phyloP scores from a whole-genome alignment of 2,888 invertebrate genomes.

The Callyntrura sp. region DNA sequence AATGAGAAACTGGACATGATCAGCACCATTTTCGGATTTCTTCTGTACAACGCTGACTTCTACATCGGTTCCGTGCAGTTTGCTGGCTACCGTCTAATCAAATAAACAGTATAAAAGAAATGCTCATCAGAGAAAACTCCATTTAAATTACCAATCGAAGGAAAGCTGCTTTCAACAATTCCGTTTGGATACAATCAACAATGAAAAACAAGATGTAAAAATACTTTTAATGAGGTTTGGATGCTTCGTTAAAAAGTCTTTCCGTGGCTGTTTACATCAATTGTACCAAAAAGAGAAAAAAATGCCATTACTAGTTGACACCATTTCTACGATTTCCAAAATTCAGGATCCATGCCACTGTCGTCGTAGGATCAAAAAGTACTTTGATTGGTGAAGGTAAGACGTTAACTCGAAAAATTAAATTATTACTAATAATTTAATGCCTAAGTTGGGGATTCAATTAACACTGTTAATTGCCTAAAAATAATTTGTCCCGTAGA shows the following conservation, averaged over 20 bases:
- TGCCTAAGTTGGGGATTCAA: no score
- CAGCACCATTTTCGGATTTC: conserved; percentile 91
- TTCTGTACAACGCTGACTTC: conserved; percentile 95
- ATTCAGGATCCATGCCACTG: no score
- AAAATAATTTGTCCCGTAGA: no score
- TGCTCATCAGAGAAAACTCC: not conserved
- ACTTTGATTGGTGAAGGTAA: no score
- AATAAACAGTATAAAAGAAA: not conserved
- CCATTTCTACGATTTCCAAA: no score
- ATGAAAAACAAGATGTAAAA: not conserved
- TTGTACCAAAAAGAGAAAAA: no score
- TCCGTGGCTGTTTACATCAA: no score
- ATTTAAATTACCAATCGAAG: not conserved
- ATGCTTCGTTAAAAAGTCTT: not conserved
- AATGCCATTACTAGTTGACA: no score
- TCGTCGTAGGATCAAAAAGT: no score
- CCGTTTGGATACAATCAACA: not conserved
- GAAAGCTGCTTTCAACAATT: not conserved
- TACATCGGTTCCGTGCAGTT: conserved; percentile 96
- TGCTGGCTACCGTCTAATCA: conserved; percentile 94
- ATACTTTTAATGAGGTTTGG: not conserved
- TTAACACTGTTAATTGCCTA: no score
- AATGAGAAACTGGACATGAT: conserved; percentile 97
- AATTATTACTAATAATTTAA: no score
- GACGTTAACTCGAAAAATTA: no score